phyloP scores from a whole-genome alignment of 2,113 vertebrate species.

The Hippocampus zosterae region DNA sequence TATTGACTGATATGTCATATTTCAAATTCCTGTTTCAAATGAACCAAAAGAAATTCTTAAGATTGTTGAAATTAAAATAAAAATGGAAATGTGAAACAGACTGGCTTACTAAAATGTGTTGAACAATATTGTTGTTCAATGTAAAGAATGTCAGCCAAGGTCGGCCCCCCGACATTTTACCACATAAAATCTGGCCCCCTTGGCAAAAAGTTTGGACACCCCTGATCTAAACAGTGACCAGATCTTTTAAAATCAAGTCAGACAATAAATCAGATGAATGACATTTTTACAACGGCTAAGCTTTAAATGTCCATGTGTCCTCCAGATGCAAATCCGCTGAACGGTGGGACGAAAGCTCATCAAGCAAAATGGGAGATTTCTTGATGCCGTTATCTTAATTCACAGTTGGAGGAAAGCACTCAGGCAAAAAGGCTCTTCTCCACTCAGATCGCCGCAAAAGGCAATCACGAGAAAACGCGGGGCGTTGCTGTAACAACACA shows the following conservation, averaged over 20 bases:
- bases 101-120: too few species aligned
- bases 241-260: conserved; percentile 5
- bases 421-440: not conserved
- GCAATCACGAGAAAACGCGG: not conserved
- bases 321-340: conserved; percentile 62
- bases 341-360: conserved; percentile 34
- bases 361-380: conserved; percentile 21
- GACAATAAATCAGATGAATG: not conserved
- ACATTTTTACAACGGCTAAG: not conserved
- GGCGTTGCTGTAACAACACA: not conserved
- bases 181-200: too few species aligned
- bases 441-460: not conserved
- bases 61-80: too few species aligned
- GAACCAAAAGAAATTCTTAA: too few species aligned
- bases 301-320: not conserved
- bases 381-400: conserved; percentile 18
- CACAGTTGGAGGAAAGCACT: not conserved
- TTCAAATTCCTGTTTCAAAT: too few species aligned
- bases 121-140: too few species aligned
- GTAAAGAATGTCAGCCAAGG: too few species aligned
- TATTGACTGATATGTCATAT: too few species aligned
- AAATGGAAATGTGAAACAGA: too few species aligned
- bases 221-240: not conserved
- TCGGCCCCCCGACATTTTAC: too few species aligned
- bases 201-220: too few species aligned